phyloP scores from a whole-genome alignment of 1,140 invertebrate species.

The Penaeus indicus region DNA sequence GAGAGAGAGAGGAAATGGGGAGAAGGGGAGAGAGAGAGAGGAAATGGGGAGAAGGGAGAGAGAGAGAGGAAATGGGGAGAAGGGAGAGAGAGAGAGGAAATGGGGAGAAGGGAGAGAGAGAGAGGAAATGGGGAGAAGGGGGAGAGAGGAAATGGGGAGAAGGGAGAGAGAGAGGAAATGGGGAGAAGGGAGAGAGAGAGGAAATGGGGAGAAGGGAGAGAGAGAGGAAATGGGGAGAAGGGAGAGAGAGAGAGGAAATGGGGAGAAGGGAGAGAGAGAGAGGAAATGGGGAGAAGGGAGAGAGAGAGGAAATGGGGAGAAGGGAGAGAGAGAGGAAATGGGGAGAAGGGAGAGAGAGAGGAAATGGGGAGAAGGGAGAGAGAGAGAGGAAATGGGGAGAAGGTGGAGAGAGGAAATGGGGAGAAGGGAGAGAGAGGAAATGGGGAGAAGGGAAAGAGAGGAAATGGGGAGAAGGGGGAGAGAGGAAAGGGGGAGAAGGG shows the following conservation, averaged over 20 bases:
- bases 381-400: background rate
- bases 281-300: background rate
- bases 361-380: background rate
- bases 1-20: background rate
- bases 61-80: background rate
- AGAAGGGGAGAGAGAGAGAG: background rate
- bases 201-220: background rate
- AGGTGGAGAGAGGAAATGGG: background rate
- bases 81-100: background rate
- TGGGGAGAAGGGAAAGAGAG: background rate
- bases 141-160: background rate
- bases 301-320: background rate
- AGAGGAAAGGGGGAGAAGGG: background rate
- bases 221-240: background rate
- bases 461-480: background rate
- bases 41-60: background rate
- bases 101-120: background rate
- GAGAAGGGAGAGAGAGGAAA: background rate
- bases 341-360: background rate
- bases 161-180: background rate
- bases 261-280: background rate
- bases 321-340: background rate
- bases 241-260: background rate
- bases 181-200: background rate
- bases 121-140: background rate